These are phyloP conservation scores for Anguilla marmorata DNA, from an alignment of 2,797 vertebrate genomes.

Conservation along the genomic window DNA sequence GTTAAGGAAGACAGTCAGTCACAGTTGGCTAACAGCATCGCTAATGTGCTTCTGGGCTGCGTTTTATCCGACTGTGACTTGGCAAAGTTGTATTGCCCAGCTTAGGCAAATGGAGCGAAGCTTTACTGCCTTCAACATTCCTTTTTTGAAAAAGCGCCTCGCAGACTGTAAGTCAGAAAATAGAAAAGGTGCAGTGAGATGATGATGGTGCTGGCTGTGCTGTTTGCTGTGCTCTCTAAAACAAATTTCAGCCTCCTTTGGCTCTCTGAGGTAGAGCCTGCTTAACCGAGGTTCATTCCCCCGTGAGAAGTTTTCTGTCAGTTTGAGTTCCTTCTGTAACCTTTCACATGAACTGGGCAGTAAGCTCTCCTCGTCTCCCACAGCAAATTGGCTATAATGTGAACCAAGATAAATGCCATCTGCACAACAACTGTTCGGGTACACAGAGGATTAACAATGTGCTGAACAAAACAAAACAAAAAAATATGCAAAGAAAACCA, in stretches of 20 bases:
- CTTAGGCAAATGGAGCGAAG: background rate
- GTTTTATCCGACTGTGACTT: background rate
- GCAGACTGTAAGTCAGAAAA: background rate
- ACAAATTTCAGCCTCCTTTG: background rate
- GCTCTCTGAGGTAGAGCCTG: background rate
- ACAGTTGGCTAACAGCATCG: background rate
- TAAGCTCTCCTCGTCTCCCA: background rate
- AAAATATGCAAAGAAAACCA: background rate
- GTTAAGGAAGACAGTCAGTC: background rate
- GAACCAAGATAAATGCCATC: background rate
- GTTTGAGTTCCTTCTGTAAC: background rate
- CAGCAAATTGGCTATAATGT: background rate
- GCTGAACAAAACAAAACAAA: background rate
- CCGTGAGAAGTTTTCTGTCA: background rate
- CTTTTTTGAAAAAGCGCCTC: background rate
- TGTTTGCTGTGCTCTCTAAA: background rate
- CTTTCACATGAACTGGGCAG: background rate
- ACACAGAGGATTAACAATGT: background rate
- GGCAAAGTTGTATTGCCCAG: no score
- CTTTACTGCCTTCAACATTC: background rate
- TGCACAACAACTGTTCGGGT: background rate
- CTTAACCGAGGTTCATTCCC: background rate
- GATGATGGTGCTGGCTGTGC: background rate
- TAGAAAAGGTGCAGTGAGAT: background rate
- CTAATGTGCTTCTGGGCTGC: background rate